Percentiles rank a stretch among this genome's conserved stretches.
Evolutionary conservation across 1,140 invertebrate genomes (phyloP).

Genomic region (Pseudomyrmex pallidus): DNA sequence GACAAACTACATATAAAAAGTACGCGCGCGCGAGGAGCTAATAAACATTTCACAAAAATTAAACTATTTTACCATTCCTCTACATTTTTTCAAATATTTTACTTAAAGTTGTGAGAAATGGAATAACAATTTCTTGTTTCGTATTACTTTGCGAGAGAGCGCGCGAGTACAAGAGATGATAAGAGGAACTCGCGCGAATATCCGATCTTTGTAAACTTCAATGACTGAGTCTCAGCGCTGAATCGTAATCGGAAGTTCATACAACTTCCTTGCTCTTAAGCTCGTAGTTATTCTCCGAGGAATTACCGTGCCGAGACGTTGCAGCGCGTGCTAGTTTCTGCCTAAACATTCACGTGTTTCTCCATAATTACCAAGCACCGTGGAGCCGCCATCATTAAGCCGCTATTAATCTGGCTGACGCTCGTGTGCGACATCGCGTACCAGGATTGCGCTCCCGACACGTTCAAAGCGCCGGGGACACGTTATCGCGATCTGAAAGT

Average conservation of each 20-base stretch:
- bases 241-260: conserved; percentile 70
- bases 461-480: not conserved
- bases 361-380: conserved; percentile 68
- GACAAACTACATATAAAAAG: too few relatives aligned
- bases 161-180: conserved; percentile 5
- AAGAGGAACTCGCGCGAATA: conserved; percentile 23
- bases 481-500: conserved; percentile 18
- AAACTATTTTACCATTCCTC: too few relatives aligned
- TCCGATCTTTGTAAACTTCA: conserved; percentile 53
- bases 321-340: conserved; percentile 38
- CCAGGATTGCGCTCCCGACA: not conserved
- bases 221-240: conserved; percentile 54
- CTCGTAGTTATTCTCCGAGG: conserved; percentile 60
- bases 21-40: too few relatives aligned
- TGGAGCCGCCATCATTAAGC: conserved; percentile 63
- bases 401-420: conserved; percentile 66
- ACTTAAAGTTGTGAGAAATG: not conserved
- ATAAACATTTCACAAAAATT: too few relatives aligned
- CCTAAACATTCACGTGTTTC: conserved; percentile 67
- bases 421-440: conserved; percentile 14
- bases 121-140: not conserved
- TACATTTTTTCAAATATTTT: too few relatives aligned
- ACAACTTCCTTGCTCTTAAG: conserved; percentile 61
- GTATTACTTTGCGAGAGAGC: not conserved
- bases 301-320: conserved; percentile 51